Conservation (phyloP, 2,797 vertebrate species). For the Thamnophis elegans region DNA sequence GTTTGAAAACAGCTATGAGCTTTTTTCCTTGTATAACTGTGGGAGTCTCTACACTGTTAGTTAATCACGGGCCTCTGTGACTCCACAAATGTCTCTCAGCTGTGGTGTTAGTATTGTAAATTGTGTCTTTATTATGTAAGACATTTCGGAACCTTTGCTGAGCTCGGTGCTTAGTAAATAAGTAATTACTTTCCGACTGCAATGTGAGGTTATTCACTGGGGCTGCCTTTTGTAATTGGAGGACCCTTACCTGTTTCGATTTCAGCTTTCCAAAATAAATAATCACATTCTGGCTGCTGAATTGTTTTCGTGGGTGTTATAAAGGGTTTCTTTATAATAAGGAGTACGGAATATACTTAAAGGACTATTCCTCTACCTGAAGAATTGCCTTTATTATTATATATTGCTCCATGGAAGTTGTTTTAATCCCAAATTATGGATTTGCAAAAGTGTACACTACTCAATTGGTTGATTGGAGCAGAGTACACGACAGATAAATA, state of each 20-base stretch:
- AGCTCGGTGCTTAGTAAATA: neutral
- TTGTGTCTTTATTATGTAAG: neutral
- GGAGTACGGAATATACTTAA: neutral
- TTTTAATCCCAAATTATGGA: neutral
- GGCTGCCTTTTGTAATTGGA: neutral
- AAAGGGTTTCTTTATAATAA: neutral
- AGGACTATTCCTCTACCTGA: neutral
- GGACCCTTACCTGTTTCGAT: neutral
- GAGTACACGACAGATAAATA: fast-evolving
- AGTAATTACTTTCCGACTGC: neutral
- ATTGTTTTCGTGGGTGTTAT: neutral
- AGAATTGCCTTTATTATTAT: neutral
- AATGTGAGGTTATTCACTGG: neutral
- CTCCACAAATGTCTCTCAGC: neutral
- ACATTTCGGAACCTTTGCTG: neutral
- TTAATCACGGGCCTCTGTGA: neutral
- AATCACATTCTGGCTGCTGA: neutral
- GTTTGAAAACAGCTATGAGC: neutral
- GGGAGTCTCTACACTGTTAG: neutral
- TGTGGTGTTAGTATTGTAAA: neutral
- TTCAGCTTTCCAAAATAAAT: neutral
- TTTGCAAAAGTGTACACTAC: neutral
- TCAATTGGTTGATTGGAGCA: neutral
- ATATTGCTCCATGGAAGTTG: neutral
- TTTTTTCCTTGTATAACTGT: neutral